These are phyloP conservation scores for Narcine bancroftii DNA, from an alignment of 2,113 vertebrate species.

Conservation along the genomic window DNA sequence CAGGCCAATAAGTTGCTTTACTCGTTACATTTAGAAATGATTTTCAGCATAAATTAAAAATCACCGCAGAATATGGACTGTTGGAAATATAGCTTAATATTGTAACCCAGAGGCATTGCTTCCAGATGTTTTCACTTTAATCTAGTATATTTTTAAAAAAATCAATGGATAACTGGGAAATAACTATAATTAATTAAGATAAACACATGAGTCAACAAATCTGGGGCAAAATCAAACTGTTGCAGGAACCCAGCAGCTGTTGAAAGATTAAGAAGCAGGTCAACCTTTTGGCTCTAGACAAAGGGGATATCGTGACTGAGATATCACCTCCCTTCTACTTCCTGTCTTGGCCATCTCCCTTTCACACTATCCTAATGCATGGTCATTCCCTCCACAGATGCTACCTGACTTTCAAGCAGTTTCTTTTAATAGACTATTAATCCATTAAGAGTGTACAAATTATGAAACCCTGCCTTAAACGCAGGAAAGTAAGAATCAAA, in stretches of 20 bases:
- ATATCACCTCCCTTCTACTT: no score
- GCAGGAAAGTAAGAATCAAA: neutral
- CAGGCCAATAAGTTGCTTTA: neutral
- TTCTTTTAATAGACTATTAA: neutral
- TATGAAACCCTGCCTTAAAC: neutral
- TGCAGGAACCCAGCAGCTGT: no score
- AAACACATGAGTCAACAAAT: no score
- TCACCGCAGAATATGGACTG: neutral
- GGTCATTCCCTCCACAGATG: no score
- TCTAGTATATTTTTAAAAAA: neutral
- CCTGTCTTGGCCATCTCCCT: no score
- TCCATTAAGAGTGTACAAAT: neutral
- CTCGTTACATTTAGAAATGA: neutral
- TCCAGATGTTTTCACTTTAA: neutral
- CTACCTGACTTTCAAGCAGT: no score
- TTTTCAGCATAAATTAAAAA: neutral
- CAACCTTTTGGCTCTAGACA: no score
- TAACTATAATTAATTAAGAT: no score
- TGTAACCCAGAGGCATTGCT: neutral
- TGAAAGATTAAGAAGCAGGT: no score
- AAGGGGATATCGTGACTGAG: no score
- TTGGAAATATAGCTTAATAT: neutral
- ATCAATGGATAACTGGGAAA: neutral
- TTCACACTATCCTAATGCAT: no score
- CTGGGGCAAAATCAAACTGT: no score